Evolutionary conservation across 64 coral and sea anemone species (phyloP).

Genomic region (Stylophora pistillata): DNA sequence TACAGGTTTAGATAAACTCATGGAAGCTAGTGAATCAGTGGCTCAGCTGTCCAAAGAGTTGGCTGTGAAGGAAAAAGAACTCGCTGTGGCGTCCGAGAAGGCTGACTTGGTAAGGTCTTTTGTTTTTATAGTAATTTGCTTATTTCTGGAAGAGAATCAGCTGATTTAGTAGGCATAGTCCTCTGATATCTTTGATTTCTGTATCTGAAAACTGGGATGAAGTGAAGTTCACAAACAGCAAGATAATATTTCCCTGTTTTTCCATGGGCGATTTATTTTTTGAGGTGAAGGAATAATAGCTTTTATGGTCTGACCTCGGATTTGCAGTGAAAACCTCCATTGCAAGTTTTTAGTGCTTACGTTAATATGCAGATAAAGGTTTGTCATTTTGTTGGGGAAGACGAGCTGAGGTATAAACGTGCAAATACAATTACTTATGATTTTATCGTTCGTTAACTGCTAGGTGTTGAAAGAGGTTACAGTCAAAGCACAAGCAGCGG

Average conservation of each 20-base stretch:
- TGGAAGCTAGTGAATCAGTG: constrained; percentile 97
- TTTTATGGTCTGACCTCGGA: too few species aligned
- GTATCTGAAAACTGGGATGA: not conserved
- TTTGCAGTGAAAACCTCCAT: too few species aligned
- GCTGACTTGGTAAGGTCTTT: constrained; percentile 72
- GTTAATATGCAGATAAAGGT: not conserved
- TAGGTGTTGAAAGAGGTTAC: constrained; percentile 95
- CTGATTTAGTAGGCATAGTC: too few species aligned
- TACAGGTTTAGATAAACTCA: constrained; percentile 89
- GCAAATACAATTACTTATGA: too few species aligned
- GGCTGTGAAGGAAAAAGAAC: constrained; percentile 94
- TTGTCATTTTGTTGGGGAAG: too few species aligned
- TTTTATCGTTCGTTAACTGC: not conserved
- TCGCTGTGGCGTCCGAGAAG: constrained; percentile 88
- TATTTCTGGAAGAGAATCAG: not conserved
- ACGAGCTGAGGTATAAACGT: too few species aligned
- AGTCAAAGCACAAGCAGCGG: constrained; percentile 89
- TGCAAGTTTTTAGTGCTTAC: not conserved
- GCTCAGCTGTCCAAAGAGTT: constrained; percentile 90
- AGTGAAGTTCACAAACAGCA: too few species aligned
- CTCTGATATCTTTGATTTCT: not conserved
- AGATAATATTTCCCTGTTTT: too few species aligned
- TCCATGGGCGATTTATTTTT: too few species aligned
- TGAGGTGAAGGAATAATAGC: too few species aligned
- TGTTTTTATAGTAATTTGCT: not conserved